A percentile compares a stretch with the other conserved stretches of the same genome.
Evolutionary conservation across 2,113 vertebrate species (phyloP).

Genomic region (Embiotoca jacksoni): DNA sequence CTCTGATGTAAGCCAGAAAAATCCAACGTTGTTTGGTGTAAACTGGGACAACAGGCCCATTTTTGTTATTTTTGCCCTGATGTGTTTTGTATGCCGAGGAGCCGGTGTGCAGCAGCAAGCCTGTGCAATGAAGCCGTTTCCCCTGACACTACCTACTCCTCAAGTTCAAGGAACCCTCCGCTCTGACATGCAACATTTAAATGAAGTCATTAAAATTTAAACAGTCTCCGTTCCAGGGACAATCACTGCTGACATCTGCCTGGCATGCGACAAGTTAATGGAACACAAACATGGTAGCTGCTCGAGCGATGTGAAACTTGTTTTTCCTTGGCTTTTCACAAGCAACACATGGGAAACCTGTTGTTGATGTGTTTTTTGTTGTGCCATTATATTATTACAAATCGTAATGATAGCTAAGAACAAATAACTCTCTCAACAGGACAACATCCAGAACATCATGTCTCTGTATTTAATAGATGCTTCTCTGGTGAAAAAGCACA

Average conservation of each 20-base stretch:
- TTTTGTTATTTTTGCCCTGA: slow-evolving; percentile 61
- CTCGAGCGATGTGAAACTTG: slow-evolving; percentile 30
- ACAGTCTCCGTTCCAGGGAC: slow-evolving; percentile 62
- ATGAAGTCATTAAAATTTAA: slow-evolving; percentile 79
- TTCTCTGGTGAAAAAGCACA: not conserved
- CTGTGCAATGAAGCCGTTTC: slow-evolving; percentile 46
- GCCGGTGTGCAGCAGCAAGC: slow-evolving; percentile 32
- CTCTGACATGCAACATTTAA: slow-evolving; percentile 76
- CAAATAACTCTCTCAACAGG: slow-evolving; percentile 3
- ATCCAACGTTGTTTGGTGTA: slow-evolving; percentile 38
- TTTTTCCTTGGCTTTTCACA: slow-evolving; percentile 37
- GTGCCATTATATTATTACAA: slow-evolving; percentile 15
- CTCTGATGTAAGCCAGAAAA: slow-evolving; percentile 30
- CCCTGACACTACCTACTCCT: slow-evolving; percentile 62
- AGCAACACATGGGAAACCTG: slow-evolving; percentile 47
- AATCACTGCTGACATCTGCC: slow-evolving; percentile 61
- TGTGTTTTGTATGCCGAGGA: slow-evolving; percentile 65
- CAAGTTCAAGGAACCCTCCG: slow-evolving; percentile 61
- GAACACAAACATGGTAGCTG: slow-evolving; percentile 57
- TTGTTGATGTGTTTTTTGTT: slow-evolving; percentile 29
- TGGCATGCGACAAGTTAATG: slow-evolving; percentile 65
- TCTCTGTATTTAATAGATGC: not conserved
- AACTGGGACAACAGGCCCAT: slow-evolving; percentile 30
- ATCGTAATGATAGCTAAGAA: not conserved
- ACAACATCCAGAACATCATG: slow-evolving; percentile 1